Percentiles rank a stretch among this genome's conserved stretches.
Conservation (phyloP, 2,797 vertebrate species). For the Oreonectes daqikongensis region DNA sequence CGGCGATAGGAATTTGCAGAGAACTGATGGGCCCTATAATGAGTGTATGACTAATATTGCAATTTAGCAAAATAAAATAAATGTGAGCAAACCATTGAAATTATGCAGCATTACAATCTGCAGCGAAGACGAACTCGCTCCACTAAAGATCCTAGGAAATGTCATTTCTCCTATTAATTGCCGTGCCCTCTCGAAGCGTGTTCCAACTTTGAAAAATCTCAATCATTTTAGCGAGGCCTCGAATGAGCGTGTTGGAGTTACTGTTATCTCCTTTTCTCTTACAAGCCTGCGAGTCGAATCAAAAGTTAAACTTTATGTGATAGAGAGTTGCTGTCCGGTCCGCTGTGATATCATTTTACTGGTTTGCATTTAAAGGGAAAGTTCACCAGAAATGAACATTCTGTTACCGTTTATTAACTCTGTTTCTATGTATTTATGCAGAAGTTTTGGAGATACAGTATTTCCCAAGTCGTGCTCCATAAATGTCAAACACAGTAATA, state of each 20-base stretch:
- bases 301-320: slow-evolving; percentile 26
- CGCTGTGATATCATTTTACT: background rate
- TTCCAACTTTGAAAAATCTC: slow-evolving; percentile 48
- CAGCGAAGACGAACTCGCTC: slow-evolving; percentile 73
- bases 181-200: slow-evolving; percentile 58
- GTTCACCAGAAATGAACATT: background rate
- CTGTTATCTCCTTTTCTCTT: slow-evolving; percentile 17
- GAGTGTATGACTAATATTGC: slow-evolving; percentile 78
- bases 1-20: slow-evolving; percentile 75
- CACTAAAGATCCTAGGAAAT: slow-evolving; percentile 70
- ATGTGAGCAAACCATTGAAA: slow-evolving; percentile 73
- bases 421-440: background rate
- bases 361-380: background rate
- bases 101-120: slow-evolving; percentile 71
- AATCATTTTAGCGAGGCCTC: slow-evolving; percentile 33
- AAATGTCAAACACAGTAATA: background rate
- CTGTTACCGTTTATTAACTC: background rate
- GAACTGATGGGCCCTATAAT: slow-evolving; percentile 79
- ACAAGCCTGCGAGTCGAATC: slow-evolving; percentile 25
- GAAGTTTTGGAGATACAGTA: background rate
- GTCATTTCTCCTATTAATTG: slow-evolving; percentile 60
- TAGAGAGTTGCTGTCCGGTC: slow-evolving; percentile 12
- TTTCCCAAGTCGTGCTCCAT: background rate
- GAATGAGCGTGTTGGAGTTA: slow-evolving; percentile 24
- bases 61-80: slow-evolving; percentile 76